A percentile compares a stretch with the other conserved stretches of the same genome.
These are phyloP conservation scores for Aporophyla lueneburgensis DNA, from an alignment of 2,888 invertebrate species.

Conservation along the genomic window DNA sequence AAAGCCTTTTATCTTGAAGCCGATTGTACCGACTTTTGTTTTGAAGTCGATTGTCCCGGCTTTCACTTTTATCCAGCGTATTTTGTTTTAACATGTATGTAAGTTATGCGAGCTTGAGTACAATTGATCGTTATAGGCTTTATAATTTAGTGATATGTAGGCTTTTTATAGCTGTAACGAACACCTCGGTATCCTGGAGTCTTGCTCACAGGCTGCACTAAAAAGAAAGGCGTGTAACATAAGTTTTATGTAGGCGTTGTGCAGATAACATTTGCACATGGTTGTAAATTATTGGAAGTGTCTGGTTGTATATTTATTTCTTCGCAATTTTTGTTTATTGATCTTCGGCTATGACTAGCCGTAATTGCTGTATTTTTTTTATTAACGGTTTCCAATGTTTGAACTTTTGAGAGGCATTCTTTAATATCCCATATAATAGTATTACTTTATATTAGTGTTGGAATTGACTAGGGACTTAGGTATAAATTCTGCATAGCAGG, in stretches of 20 bases:
- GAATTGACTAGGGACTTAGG: background rate
- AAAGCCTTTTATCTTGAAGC: constrained; percentile 48
- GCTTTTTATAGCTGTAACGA: constrained; percentile 46
- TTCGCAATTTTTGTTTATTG: constrained; percentile 3
- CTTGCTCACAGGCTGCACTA: constrained; percentile 6
- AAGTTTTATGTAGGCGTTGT: constrained; percentile 37
- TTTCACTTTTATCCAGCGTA: constrained; percentile 27
- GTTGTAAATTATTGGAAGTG: constrained; percentile 35
- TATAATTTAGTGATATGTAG: constrained; percentile 34
- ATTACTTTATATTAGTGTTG: background rate
- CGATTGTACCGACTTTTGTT: constrained; percentile 42
- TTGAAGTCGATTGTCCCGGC: constrained; percentile 33
- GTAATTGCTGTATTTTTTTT: background rate
- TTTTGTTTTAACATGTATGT: constrained; percentile 22
- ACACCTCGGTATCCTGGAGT: constrained; percentile 11
- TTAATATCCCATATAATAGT: no score
- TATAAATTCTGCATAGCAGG: no score
- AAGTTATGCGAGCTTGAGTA: constrained; percentile 19
- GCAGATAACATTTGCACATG: constrained; percentile 47
- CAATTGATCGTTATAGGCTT: constrained; percentile 49
- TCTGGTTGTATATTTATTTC: constrained; percentile 12
- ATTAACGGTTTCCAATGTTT: background rate
- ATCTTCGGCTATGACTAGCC: no score
- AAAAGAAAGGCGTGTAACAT: constrained; percentile 37
- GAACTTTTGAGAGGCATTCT: background rate